Evolutionary conservation across 1,140 invertebrate species (phyloP).

Genomic region (Hycleus phaleratus): DNA sequence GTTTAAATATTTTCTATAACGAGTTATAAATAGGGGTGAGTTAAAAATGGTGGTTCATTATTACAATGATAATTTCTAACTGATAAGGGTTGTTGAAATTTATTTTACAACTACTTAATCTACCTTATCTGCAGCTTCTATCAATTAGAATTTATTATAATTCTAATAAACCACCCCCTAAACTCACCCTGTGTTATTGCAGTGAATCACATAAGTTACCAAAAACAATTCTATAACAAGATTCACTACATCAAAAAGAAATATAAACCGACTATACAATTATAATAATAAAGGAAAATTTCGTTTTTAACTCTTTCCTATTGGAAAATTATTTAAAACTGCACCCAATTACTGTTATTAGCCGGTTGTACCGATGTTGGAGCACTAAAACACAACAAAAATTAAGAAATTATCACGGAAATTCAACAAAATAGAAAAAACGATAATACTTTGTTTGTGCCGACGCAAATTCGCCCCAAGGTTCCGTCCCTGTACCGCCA

Average conservation of each 20-base stretch:
- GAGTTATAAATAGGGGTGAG: too few relatives aligned
- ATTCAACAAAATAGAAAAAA: not conserved
- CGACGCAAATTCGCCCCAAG: slow-evolving; percentile 75
- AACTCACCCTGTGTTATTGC: not conserved
- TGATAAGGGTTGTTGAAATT: too few relatives aligned
- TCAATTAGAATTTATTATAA: too few relatives aligned
- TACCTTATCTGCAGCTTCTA: too few relatives aligned
- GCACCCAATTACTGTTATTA: slow-evolving; percentile 57
- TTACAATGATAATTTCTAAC: too few relatives aligned
- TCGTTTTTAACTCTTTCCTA: too few relatives aligned
- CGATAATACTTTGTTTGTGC: slow-evolving; percentile 45
- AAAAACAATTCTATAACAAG: not conserved
- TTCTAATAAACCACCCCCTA: too few relatives aligned
- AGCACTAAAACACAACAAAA: slow-evolving; percentile 37
- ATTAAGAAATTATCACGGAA: not conserved
- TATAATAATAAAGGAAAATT: not conserved
- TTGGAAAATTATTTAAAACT: slow-evolving; percentile 48
- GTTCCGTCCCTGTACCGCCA: slow-evolving; percentile 39
- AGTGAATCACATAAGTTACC: slow-evolving; percentile 14
- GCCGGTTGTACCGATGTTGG: slow-evolving; percentile 43
- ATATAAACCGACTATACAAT: slow-evolving; percentile 1
- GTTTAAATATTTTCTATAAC: not conserved
- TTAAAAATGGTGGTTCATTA: too few relatives aligned
- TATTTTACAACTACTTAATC: too few relatives aligned
- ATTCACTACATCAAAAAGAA: slow-evolving; percentile 7